phyloP scores from a whole-genome alignment of 1,140 invertebrate genomes.

The Aphaenogaster rudis region DNA sequence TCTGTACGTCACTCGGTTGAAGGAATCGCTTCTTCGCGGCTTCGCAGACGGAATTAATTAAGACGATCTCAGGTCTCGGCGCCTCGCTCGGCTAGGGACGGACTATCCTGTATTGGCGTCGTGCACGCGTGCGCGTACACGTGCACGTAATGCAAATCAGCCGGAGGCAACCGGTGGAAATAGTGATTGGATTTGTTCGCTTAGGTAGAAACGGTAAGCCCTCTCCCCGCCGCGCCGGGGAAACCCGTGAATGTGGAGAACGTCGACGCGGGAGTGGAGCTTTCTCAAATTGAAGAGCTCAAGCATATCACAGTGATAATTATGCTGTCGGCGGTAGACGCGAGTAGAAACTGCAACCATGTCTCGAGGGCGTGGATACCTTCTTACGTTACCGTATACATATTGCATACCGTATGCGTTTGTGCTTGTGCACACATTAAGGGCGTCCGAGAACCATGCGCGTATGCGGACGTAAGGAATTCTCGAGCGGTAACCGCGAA shows the following conservation, averaged over 20 bases:
- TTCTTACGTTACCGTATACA: background rate
- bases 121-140: constrained; percentile 7
- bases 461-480: background rate
- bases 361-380: constrained; percentile 37
- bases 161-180: constrained; percentile 44
- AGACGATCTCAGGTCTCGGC: constrained; percentile 33
- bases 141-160: constrained; percentile 56
- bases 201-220: constrained; percentile 46
- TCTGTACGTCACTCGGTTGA: constrained; percentile 41
- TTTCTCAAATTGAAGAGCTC: constrained; percentile 56
- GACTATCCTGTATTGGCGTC: background rate
- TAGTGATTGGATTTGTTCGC: constrained; percentile 60
- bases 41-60: constrained; percentile 63
- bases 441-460: background rate
- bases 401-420: no score
- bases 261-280: background rate
- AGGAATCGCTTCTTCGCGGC: constrained; percentile 51
- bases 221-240: background rate
- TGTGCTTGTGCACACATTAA: background rate
- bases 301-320: constrained; percentile 68
- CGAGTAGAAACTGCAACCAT: constrained; percentile 32
- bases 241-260: background rate
- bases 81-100: constrained; percentile 8
- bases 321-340: constrained; percentile 55
- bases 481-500: background rate